Evolutionary conservation across 2,797 vertebrate species (phyloP), one percentile per base, ranked within the genome.

Genomic region (Setipinna tenuifilis): DNA sequence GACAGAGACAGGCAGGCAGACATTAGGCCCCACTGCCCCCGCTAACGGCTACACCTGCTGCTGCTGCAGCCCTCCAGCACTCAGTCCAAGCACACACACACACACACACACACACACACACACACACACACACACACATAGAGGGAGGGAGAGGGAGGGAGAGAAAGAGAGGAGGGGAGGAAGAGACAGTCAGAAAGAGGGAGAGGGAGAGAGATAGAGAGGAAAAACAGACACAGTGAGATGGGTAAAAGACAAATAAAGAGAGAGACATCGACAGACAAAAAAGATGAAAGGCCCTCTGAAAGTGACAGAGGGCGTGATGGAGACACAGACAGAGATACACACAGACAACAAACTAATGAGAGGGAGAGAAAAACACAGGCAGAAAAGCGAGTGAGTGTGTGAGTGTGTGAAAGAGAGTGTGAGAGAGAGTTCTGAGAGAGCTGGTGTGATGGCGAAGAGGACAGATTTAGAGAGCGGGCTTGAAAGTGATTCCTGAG

Each of bases 391-490:
- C 80, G 87, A 41, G 35, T 41, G 91, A 88, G 75, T 59, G 75
- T 11, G 61, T 44, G 46, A 61, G 83, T 1, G 50, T 10, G 46
- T n/a, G 85, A 71, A 35, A 2, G 61, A 10, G 41, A 82, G 83
- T 50, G 82, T 59, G 44, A 83, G 46, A 75, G 23, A 31, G 46
- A 28, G 7, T 54, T 54, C 50, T 54, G 83, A 35, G 46, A 35
- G 46, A 31, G 58, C 14, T 41, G 12, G 86, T 90, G 82, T 81
- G 87, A 83, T 82, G 58, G 85, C 86, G 81, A 58, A 88, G 87
- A 87, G 88, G 90, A 89, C 83, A 87, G 89, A 91, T 93, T 93
- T 91, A 90, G 88, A 86, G 88, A 84, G 58, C 17, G 84, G 85
- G 82, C 44, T 83, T 58, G 86, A 85, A 89, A 87, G 87, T 75